phyloP scores from a whole-genome alignment of 2,888 invertebrate species.

The Agrenia bidenticulata region DNA sequence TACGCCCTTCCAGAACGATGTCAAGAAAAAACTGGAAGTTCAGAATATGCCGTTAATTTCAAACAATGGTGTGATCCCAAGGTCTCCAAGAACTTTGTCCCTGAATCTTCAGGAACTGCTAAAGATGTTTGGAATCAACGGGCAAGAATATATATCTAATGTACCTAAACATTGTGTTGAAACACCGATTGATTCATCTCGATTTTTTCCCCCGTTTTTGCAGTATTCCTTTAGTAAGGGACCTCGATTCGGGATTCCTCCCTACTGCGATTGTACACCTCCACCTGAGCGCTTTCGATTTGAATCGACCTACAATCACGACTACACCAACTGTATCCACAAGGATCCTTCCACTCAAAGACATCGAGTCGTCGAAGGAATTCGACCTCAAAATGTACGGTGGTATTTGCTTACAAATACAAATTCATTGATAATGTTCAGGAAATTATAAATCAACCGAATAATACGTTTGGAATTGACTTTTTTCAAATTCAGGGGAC shows the following conservation, averaged over 20 bases:
- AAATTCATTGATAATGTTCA: not conserved
- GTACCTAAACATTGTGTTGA: too few relatives aligned
- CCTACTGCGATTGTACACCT: constrained; percentile 43
- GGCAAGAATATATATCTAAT: constrained; percentile 18
- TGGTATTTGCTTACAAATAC: constrained; percentile 7
- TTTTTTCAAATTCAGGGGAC: constrained; percentile 27
- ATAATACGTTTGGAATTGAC: constrained; percentile 2
- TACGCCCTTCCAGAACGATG: constrained; percentile 39
- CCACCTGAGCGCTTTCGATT: constrained; percentile 49
- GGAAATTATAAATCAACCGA: constrained; percentile 1
- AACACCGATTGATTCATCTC: not conserved
- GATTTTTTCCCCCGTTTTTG: not conserved
- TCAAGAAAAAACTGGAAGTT: constrained; percentile 38
- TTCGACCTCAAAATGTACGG: constrained; percentile 42
- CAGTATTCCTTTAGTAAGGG: constrained; percentile 47
- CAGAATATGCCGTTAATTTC: constrained; percentile 48
- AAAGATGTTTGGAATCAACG: constrained; percentile 37
- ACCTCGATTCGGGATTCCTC: constrained; percentile 39
- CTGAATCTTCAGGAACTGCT: constrained; percentile 4
- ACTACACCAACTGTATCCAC: constrained; percentile 40
- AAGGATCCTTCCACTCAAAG: constrained; percentile 31
- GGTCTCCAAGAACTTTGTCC: constrained; percentile 24
- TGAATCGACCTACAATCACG: constrained; percentile 49
- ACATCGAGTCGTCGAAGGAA: constrained; percentile 44
- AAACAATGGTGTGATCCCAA: constrained; percentile 46